Evolutionary conservation across 2,113 vertebrate species (phyloP), one percentile per base, ranked within the genome.

Genomic region (Prochilodus magdalenae): DNA sequence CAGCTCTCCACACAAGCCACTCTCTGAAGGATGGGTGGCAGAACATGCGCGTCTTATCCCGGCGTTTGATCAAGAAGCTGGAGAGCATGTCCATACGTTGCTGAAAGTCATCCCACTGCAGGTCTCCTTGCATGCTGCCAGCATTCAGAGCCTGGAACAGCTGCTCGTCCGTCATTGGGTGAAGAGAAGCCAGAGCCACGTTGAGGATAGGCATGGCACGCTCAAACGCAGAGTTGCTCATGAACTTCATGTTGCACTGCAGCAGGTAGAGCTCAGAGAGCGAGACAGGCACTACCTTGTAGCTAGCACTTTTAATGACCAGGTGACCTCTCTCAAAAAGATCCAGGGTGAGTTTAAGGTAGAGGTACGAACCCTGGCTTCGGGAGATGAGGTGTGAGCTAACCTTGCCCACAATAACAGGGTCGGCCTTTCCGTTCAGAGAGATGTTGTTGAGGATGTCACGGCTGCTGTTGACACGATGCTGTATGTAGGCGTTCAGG

Each of bases 241-340:
- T 96, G 92, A 99, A 99, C 90, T 97, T 97, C 96, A 99, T 97
- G 89, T 99, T 99, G 92, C 98, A 99, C 92, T 98, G 98, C n/a
- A 99, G 92, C 79, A 98, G 92, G 87, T 99, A 99, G 69, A 99
- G 95, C 89, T 99, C 97, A 0, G 98, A 95, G 29, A 99, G 88
- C 0, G 97, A 99, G 75, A 99, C 96, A 0, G 98, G 98, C 80
- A 99, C 97, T 4, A 98, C 98, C 90, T 99, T 99, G 93, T 98
- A 99, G 93, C 98, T 97, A 79, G 97, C 93, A 5, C 98, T 99
- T 92, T 99, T 99, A 86, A 99, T 98, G 78, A 99, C 98, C 73
- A 99, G 88, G 88, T 98, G 97, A 77, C 97, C 98, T 83, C 93
- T 95, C 81, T 99, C 96, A 67, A 99, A 97, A 84, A 99, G 96